phyloP scores from a whole-genome alignment of 2,888 invertebrate species.

The Idaea aversata region DNA sequence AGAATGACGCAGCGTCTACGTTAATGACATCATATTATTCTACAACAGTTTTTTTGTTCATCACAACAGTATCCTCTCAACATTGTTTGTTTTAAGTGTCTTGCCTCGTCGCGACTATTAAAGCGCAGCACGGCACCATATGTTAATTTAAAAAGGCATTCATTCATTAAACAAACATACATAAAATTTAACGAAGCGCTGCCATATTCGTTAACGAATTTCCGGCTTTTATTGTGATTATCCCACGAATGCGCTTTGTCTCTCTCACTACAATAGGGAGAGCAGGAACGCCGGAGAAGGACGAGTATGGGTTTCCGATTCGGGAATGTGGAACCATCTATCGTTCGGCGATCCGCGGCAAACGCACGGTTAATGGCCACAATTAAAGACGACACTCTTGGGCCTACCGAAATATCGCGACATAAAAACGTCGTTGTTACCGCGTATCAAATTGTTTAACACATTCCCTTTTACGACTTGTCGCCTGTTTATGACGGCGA shows the following conservation, averaged over 20 bases:
- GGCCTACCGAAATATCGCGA: slow-evolving; percentile 69
- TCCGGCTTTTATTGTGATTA: slow-evolving; percentile 70
- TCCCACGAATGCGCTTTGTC: slow-evolving; percentile 47
- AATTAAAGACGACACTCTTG: slow-evolving; percentile 69
- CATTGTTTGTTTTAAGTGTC: slow-evolving; percentile 39
- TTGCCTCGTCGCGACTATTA: slow-evolving; percentile 38
- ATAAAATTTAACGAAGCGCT: slow-evolving; percentile 77
- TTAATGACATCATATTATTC: slow-evolving; percentile 48
- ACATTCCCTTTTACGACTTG: slow-evolving; percentile 69
- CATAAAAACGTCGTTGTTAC: slow-evolving; percentile 71
- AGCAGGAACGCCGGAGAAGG: slow-evolving; percentile 35
- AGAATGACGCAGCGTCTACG: slow-evolving; percentile 44
- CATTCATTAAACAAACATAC: slow-evolving; percentile 74
- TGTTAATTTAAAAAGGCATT: slow-evolving; percentile 73
- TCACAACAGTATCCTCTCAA: slow-evolving; percentile 39
- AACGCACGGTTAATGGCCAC: slow-evolving; percentile 69
- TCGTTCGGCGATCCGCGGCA: slow-evolving; percentile 66
- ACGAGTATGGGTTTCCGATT: slow-evolving; percentile 32
- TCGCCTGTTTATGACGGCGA: slow-evolving; percentile 61
- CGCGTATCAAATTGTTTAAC: slow-evolving; percentile 75
- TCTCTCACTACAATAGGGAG: slow-evolving; percentile 43
- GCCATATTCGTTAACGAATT: slow-evolving; percentile 76
- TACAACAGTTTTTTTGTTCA: slow-evolving; percentile 31
- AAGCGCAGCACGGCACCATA: slow-evolving; percentile 53
- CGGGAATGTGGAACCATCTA: slow-evolving; percentile 51